Base-by-base conservation (phyloP, 2,888 invertebrate genomes). In the Lochmaea crataegi region DNA sequence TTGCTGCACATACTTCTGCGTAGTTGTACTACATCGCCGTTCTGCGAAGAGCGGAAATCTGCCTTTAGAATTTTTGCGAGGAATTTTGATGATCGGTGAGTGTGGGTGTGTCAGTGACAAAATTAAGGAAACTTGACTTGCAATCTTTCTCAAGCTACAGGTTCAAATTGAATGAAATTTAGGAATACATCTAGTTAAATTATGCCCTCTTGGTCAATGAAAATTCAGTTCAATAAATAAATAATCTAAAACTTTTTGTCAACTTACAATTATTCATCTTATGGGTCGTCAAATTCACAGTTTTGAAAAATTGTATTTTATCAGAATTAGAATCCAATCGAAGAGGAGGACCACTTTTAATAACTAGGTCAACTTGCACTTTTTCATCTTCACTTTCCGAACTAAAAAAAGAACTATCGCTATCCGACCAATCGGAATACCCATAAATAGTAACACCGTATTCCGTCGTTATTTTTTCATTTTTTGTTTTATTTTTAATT, bases 231-330 rank as follows among this genome's bases (percentile, higher is more conserved):
- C 26, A 32, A 3, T 32, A 32, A 32, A 32, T 32, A 2, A 32
- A 32, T 5, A 3, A 22, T 22, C 22, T 22, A 83, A 64, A n/a
- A 26, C 56, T 45, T 56, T 56, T n/a, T 5, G 9, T 58, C 11
- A 16, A 80, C 87, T 87, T 87, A 93, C 93, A 91, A 87, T 91
- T 91, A 80, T 87, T 90, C 76, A 84, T 87, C 65, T 87, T 86
- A 70, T 88, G 88, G n/a, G 93, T 91, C 9, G 91, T 91, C 73
- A 93, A 85, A 65, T 89, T 90, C 76, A 93, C 90, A 78, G 89
- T 87, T 38, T 90, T 88, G 68, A 93, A 87, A 83, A 93, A 93
- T 16, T 90, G 86, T 16, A 90, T 83, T 83, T 93, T 90, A 64
- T 88, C 87, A 42, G 88, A 86, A 14, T 87, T 86, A 70, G 87